Base-by-base conservation (phyloP, 2,888 invertebrate species). In the Cepaea hortensis region DNA sequence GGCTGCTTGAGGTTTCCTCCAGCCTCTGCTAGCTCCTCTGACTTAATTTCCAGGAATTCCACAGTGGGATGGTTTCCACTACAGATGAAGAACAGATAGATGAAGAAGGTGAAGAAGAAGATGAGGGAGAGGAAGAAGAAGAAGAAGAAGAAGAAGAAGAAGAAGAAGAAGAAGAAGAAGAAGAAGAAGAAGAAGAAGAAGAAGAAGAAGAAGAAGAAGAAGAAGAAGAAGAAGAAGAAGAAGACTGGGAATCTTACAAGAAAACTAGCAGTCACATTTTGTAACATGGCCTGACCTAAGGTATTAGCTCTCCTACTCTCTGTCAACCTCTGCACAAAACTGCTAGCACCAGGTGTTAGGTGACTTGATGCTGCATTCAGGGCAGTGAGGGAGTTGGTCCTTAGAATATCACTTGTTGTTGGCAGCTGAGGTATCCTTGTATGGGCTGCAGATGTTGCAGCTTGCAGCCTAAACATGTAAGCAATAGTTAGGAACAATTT, bases 391-490 rank as follows among this genome's bases (percentile, higher is more conserved):
- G 87, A 65, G 23, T 55, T 72, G 23, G 80, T 84, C 18, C 35
- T 77, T 46, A 79, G 13, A 15, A 75, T 81, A 13, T 81, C 72
- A 75, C 61, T 81, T 68, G 72, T 70, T 62, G 79, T 80, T 72
- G 85, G 80, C 20, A 68, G 35, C 11, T 68, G 55, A 11, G 70
- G 55, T 23, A 85, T 70, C 13, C 61, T 50, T 18, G 84, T 46
- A 20, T 85, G 85, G 35, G 23, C 61, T 61, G 76, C 72, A 65
- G 77, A 87, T 62, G 35, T 23, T 75, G 86, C 79, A 3, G 81
- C 84, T 55, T 79, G 87, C 61, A 89, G 70, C 55, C 88, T 88
- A 46, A 13, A 46, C 46, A 13, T n/a, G 18, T n/a, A 81, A 81
- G n/a, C 20, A 15, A 65, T 23, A 65, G 9, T 11, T 3, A 81